Conservation (phyloP, 2,888 invertebrate species). For the Drosophila anomalata region DNA sequence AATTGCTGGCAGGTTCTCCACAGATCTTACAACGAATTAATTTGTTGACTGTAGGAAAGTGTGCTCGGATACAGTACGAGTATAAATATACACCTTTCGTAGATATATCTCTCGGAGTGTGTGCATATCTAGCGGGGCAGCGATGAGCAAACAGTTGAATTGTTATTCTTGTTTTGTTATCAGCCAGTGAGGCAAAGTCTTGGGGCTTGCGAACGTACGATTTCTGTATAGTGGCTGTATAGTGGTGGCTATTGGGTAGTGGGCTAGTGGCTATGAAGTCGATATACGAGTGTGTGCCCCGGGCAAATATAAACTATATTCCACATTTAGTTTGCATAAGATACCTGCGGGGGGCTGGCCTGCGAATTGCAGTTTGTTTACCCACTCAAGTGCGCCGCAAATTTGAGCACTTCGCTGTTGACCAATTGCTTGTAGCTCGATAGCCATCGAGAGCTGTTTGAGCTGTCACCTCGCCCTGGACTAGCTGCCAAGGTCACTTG, state of each 20-base stretch:
- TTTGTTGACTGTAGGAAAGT: slow-evolving; percentile 44
- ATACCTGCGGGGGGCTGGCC: slow-evolving; percentile 13
- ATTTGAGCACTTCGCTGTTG: slow-evolving; percentile 48
- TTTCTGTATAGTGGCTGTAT: slow-evolving; percentile 10
- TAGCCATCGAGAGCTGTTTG: slow-evolving; percentile 22
- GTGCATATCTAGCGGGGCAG: slow-evolving; percentile 33
- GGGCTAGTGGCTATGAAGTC: slow-evolving; percentile 9
- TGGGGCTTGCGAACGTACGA: slow-evolving; percentile 23
- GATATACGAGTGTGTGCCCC: slow-evolving; percentile 13
- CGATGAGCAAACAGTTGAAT: slow-evolving; percentile 59
- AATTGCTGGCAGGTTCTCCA: slow-evolving; percentile 29
- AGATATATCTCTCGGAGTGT: slow-evolving; percentile 8
- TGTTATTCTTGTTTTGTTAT: slow-evolving; percentile 52
- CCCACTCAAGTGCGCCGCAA: slow-evolving; percentile 55
- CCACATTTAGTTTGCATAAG: slow-evolving; percentile 34
- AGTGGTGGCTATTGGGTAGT: neutral
- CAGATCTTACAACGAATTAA: slow-evolving; percentile 35
- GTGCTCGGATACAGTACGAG: slow-evolving; percentile 16
- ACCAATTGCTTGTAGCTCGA: slow-evolving; percentile 51
- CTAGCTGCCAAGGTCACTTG: slow-evolving; percentile 7
- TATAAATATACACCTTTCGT: neutral
- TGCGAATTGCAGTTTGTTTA: slow-evolving; percentile 42
- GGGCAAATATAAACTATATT: slow-evolving; percentile 44
- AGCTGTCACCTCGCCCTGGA: slow-evolving; percentile 17
- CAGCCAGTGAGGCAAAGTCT: slow-evolving; percentile 34